Evolutionary conservation across 2,113 vertebrate genomes (phyloP).

Genomic region (Pelusios castaneus): DNA sequence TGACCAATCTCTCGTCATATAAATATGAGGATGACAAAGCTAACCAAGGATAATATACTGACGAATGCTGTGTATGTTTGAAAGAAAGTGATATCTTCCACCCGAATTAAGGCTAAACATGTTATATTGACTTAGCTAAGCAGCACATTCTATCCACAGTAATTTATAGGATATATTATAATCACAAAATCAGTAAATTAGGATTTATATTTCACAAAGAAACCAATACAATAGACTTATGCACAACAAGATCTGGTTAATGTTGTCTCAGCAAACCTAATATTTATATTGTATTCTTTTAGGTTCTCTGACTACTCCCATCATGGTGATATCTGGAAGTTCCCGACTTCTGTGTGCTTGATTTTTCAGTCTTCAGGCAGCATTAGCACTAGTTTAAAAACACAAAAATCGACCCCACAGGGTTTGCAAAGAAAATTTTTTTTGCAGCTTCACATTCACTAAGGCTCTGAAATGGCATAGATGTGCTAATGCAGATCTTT

Average conservation of each 20-base stretch:
- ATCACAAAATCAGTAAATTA: background rate
- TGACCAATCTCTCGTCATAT: background rate
- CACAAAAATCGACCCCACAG: background rate
- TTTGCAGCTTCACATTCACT: background rate
- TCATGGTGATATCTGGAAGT: background rate
- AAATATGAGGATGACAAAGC: background rate
- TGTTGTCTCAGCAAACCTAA: background rate
- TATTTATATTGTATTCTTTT: background rate
- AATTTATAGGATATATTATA: background rate
- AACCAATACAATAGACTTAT: background rate
- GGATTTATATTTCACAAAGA: background rate
- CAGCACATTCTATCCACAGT: fast-evolving
- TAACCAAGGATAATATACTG: background rate
- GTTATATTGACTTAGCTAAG: background rate
- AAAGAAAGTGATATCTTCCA: background rate
- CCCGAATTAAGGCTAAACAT: background rate
- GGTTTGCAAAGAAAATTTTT: fast-evolving
- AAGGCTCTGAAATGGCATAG: background rate
- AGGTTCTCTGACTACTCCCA: background rate
- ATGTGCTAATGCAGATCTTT: background rate
- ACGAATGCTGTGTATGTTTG: fast-evolving
- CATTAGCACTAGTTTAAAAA: background rate
- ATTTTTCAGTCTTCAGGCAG: background rate
- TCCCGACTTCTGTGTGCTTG: background rate
- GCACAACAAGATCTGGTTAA: background rate